Evolutionary conservation across 2,888 invertebrate species (phyloP).

Genomic region (Ceramica pisi): DNA sequence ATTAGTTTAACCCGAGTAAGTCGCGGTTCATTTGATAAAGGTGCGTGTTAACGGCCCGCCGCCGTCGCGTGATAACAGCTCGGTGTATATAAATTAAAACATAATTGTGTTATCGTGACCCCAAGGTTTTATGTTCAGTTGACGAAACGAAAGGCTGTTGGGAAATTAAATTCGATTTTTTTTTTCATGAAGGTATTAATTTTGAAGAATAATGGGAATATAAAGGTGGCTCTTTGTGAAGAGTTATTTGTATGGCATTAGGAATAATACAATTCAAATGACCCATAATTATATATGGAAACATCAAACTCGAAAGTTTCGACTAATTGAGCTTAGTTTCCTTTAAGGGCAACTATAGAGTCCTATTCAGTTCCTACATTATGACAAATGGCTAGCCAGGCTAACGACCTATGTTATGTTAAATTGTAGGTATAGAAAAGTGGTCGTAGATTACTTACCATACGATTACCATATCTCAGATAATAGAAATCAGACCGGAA

Average conservation of each 20-base stretch:
- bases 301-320: background rate
- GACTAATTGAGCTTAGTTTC: background rate
- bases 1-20: constrained; percentile 88
- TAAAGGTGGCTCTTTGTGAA: constrained; percentile 24
- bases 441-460: constrained; percentile 49
- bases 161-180: constrained; percentile 64
- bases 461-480: constrained; percentile 57
- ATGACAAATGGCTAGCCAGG: background rate
- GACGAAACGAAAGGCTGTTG: constrained; percentile 74
- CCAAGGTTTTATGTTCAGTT: constrained; percentile 84
- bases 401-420: constrained; percentile 6
- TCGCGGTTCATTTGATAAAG: constrained; percentile 86
- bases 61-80: constrained; percentile 85
- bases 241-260: constrained; percentile 19
- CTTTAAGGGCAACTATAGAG: background rate
- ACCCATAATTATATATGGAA: constrained; percentile 18
- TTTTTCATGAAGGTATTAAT: constrained; percentile 46
- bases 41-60: constrained; percentile 83
- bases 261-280: constrained; percentile 12
- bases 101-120: constrained; percentile 91
- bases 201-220: constrained; percentile 31
- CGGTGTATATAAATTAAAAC: constrained; percentile 90
- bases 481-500: constrained; percentile 61
- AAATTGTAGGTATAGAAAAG: constrained; percentile 41
- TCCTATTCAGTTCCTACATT: background rate